These are phyloP conservation scores for Oxyruncus cristatus DNA, from an alignment of 2,113 vertebrate genomes.

Conservation along the genomic window DNA sequence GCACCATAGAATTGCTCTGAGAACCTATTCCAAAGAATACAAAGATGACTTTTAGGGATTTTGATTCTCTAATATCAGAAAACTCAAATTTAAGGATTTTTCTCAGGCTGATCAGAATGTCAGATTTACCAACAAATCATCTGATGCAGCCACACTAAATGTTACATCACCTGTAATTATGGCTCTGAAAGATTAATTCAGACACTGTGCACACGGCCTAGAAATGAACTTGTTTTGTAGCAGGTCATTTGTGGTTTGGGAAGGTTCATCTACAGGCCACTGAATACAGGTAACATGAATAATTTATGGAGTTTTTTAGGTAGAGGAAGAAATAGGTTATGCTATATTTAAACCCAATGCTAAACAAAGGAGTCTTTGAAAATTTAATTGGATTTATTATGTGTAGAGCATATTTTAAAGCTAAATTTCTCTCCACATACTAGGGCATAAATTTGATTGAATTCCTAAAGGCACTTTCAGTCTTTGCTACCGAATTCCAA, in stretches of 20 bases:
- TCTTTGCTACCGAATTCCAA: neutral
- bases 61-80: neutral
- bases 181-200: conserved; percentile 49
- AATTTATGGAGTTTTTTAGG: conserved; percentile 25
- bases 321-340: conserved; percentile 23
- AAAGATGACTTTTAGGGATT: neutral
- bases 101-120: conserved; percentile 12
- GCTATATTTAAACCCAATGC: neutral
- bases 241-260: conserved; percentile 10
- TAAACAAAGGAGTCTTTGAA: conserved; percentile 62
- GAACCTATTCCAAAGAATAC: neutral
- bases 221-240: neutral
- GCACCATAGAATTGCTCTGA: neutral
- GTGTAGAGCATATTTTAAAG: conserved; percentile 26
- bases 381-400: conserved; percentile 23
- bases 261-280: conserved; percentile 50
- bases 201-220: neutral
- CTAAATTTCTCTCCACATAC: neutral
- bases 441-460: conserved; percentile 21
- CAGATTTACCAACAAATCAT: conserved; percentile 48
- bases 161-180: conserved; percentile 43
- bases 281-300: conserved; percentile 54
- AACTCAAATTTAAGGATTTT: conserved; percentile 10
- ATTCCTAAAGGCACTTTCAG: conserved; percentile 28
- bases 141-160: conserved; percentile 41